phyloP scores from a whole-genome alignment of 2,888 invertebrate genomes.

The Geotrupes spiniger region DNA sequence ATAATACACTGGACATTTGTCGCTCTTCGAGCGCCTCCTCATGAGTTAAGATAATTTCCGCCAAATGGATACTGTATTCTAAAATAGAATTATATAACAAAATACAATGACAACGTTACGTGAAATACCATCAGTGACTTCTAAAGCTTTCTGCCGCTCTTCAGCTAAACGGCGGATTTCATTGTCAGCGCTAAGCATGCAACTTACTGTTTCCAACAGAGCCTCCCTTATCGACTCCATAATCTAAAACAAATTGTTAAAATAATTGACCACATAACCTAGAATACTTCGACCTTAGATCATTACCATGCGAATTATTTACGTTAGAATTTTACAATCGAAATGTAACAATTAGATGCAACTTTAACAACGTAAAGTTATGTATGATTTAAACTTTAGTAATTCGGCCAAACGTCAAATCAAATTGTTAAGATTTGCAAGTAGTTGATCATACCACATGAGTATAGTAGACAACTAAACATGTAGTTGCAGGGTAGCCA shows the following conservation, averaged over 20 bases:
- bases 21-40: constrained; percentile 30
- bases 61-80: constrained; percentile 27
- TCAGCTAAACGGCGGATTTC: constrained; percentile 34
- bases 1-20: constrained; percentile 27
- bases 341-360: too few species aligned
- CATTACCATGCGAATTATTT: not conserved
- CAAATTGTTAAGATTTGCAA: too few species aligned
- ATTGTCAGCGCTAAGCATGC: constrained; percentile 35
- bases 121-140: constrained; percentile 36
- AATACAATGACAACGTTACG: not conserved
- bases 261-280: too few species aligned
- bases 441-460: too few species aligned
- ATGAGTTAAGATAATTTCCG: constrained; percentile 26
- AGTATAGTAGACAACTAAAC: too few species aligned
- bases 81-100: constrained; percentile 2
- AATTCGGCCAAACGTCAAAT: too few species aligned
- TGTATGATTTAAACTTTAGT: too few species aligned
- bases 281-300: too few species aligned
- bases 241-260: too few species aligned
- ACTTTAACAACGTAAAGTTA: too few species aligned
- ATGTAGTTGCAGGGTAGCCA: too few species aligned
- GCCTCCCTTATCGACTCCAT: constrained; percentile 30
- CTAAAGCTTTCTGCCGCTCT: constrained; percentile 36
- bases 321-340: not conserved
- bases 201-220: constrained; percentile 35